Base-by-base conservation (phyloP, 2,888 invertebrate genomes). In the Brachylomia viminalis region DNA sequence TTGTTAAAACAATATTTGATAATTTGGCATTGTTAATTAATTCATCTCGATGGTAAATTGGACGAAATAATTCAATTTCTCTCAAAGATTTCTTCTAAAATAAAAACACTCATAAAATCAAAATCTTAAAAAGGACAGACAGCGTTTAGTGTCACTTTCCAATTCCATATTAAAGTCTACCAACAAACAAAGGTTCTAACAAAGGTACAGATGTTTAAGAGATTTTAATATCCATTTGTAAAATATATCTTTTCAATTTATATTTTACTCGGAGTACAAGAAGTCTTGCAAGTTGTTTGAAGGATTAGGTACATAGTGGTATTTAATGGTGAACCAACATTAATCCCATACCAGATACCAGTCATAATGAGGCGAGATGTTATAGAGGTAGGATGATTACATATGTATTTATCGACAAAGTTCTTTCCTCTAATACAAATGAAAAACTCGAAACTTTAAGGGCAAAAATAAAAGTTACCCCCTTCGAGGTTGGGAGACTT, bases 91-190 rank as follows among this genome's bases (percentile, higher is more conserved):
- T 13, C 38, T 49, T 42, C 6, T 38, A n/a, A 33, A 38, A 47
- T n/a, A 27, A 54, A 2, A 80, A 54, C n/a, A n/a, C n/a, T n/a
- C n/a, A n/a, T 27, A 49, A 58, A 80, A 47, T n/a, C 2, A 69
- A 61, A 38, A 42, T 47, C 20, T 17, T 54, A 1, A 54, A 27
- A 56, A 56, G 13, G 0, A 64, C 11, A 52, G 23, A 13, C 54
- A 54, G n/a, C 27, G 17, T 72, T 80, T 42, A 33, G 33, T 52
- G 20, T 65, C 45, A 59, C 64, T 47, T 74, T 65, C 7, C 8
- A 81, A 38, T 74, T 65, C 7, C 8, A 81, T 76, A 82, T 66
- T 75, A 75, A 79, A 82, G 82, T 49, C 65, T 75, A 75, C 54
- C 30, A 79, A 38, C 38, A 38, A 38, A 38, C 7, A 38, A 38